Evolutionary conservation across 2,797 vertebrate species (phyloP).

Genomic region (Tympanoctomys barrerae): DNA sequence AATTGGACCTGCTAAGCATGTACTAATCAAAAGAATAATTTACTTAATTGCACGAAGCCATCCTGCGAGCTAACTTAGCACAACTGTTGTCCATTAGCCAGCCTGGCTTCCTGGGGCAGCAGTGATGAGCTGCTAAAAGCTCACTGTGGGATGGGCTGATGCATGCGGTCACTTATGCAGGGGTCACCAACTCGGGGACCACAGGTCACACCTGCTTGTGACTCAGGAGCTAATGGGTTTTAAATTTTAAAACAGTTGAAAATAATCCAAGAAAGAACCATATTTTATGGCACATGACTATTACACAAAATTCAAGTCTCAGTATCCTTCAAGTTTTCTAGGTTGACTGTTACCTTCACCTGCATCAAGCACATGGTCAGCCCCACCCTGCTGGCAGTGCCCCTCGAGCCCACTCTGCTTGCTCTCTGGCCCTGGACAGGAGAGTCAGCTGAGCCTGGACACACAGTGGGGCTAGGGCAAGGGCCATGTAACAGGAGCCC

Average conservation of each 20-base stretch:
- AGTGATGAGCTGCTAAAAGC: constrained; percentile 67
- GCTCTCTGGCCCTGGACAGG: neutral
- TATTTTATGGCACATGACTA: constrained; percentile 30
- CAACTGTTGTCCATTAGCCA: constrained; percentile 67
- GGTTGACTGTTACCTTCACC: neutral
- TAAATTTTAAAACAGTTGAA: constrained; percentile 38
- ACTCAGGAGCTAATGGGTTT: neutral
- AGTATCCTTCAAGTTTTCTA: neutral
- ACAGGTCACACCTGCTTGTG: neutral
- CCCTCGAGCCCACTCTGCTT: neutral
- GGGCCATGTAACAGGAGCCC: neutral
- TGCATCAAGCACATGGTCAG: neutral
- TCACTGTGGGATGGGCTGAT: neutral
- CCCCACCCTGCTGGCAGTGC: neutral
- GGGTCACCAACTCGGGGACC: neutral
- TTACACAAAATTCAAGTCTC: neutral
- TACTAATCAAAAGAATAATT: constrained; percentile 82
- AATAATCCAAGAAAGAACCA: constrained; percentile 41
- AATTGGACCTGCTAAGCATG: constrained; percentile 78
- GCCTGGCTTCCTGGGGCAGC: constrained; percentile 66
- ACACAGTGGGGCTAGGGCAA: neutral
- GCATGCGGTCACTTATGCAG: neutral
- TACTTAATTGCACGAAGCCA: constrained; percentile 78
- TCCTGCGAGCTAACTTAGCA: constrained; percentile 74
- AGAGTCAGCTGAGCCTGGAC: neutral